Evolutionary conservation across 2,113 vertebrate genomes (phyloP), one percentile per base, ranked within the genome.

Genomic region (Lanius ludovicianus): DNA sequence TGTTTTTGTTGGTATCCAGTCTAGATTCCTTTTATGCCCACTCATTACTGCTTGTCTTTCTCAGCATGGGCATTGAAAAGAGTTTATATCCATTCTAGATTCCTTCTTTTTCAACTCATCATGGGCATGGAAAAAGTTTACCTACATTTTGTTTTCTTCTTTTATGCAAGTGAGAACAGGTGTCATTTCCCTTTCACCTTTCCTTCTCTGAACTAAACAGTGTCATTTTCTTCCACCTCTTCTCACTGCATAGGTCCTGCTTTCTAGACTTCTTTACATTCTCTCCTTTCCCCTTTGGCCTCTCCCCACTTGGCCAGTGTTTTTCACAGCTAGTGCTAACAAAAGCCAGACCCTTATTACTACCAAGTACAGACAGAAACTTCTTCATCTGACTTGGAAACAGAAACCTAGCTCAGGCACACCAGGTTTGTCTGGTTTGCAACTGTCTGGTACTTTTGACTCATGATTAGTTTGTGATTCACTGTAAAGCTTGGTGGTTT

Each of bases 271-370:
- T 71, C 35, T 56, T 84, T 71, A 70, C 11, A 23, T 74, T 46
- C n/a, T 69, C 24, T 31, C 21, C 13, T 4, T 59, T 82, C 15
- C 25, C 8, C 10, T 44, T 47, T 0, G 0, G 21, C 52, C 19
- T 20, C 20, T 82, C 15, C 64, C 25, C 35, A 39, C 7, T 2
- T 53, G 31, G 30, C 42, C 39, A 44, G 10, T 75, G 52, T 35
- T 78, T 70, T 42, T 75, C 27, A 68, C 2, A 2, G 11, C 18
- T 60, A 30, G 11, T n/a, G 30, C 33, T 87, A 62, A 63, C 33
- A 62, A 79, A 52, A 90, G 15, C 31, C 21, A 52, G 81, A 62
- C 11, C 9, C 11, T 73, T 69, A 11, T 50, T 81, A 28, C 31
- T 64, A 35, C 33, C 15, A 52, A 59, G 25, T n/a, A 47, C 21